Percentiles rank a stretch among this genome's conserved stretches.
These are phyloP conservation scores for Drosophila parthenogenetica DNA, from an alignment of 2,888 invertebrate species.

Conservation along the genomic window DNA sequence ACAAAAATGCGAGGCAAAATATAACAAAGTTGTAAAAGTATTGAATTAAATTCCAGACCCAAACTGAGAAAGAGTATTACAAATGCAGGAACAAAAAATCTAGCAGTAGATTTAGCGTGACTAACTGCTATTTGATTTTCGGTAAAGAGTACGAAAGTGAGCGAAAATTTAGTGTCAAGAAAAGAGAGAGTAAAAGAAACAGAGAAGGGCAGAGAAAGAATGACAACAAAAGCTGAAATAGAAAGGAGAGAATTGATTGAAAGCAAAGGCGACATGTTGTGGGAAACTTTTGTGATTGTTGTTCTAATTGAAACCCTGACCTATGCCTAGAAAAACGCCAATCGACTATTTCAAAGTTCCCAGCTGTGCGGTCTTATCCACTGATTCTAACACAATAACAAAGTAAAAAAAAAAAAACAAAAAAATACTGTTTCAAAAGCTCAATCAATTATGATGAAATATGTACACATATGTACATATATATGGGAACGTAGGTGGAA, in stretches of 20 bases:
- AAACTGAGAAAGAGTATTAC: conserved; percentile 25
- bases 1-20: no score
- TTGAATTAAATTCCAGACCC: not conserved
- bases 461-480: conserved; percentile 7
- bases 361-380: not conserved
- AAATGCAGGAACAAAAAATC: conserved; percentile 2
- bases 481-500: not conserved
- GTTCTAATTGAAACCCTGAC: conserved; percentile 72
- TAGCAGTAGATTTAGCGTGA: conserved; percentile 52
- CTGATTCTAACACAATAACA: conserved; percentile 19
- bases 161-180: not conserved
- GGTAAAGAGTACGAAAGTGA: conserved; percentile 11
- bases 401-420: conserved; percentile 1
- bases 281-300: conserved; percentile 40
- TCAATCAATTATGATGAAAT: conserved; percentile 32
- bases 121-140: conserved; percentile 46
- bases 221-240: conserved; percentile 22
- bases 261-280: conserved; percentile 22
- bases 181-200: conserved; percentile 4
- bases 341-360: conserved; percentile 17
- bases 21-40: no score
- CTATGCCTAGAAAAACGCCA: conserved; percentile 62
- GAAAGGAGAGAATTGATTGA: conserved; percentile 9
- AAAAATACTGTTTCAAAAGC: conserved; percentile 25
- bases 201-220: conserved; percentile 14